These are phyloP conservation scores for Gobionotothen gibberifrons DNA, from an alignment of 2,797 vertebrate species.

Conservation along the genomic window DNA sequence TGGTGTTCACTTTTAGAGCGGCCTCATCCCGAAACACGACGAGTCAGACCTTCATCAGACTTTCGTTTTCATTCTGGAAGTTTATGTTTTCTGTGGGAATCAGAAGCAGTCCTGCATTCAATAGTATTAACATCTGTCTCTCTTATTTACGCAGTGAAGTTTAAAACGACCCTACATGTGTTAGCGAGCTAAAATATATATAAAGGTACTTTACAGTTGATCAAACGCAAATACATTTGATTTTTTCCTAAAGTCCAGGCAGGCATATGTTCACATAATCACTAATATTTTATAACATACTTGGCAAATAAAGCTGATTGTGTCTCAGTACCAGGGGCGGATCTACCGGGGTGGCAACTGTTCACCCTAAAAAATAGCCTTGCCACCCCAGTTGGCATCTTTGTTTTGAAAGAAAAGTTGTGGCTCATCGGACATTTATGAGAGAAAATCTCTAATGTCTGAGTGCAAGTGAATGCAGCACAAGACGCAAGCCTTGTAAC, in stretches of 20 bases:
- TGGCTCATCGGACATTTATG: too few species aligned
- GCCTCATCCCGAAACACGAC: neutral
- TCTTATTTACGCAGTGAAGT: neutral
- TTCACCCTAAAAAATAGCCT: too few species aligned
- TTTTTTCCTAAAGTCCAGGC: neutral
- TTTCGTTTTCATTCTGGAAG: neutral
- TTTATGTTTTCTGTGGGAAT: neutral
- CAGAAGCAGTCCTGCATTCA: neutral
- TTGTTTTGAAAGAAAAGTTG: too few species aligned
- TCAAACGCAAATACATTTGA: neutral
- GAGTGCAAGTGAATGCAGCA: too few species aligned
- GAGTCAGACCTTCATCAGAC: neutral
- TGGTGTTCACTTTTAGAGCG: neutral
- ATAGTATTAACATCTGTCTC: neutral
- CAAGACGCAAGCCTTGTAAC: too few species aligned
- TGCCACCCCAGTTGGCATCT: too few species aligned
- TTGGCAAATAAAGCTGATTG: too few species aligned
- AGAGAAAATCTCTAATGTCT: too few species aligned
- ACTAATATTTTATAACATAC: too few species aligned
- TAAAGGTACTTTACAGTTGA: neutral
- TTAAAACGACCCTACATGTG: neutral
- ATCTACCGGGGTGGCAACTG: too few species aligned
- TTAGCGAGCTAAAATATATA: neutral
- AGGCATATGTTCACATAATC: neutral
- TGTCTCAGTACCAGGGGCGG: too few species aligned